Evolutionary conservation across 2,888 invertebrate genomes (phyloP).

Genomic region (Amblyteles armatorius): DNA sequence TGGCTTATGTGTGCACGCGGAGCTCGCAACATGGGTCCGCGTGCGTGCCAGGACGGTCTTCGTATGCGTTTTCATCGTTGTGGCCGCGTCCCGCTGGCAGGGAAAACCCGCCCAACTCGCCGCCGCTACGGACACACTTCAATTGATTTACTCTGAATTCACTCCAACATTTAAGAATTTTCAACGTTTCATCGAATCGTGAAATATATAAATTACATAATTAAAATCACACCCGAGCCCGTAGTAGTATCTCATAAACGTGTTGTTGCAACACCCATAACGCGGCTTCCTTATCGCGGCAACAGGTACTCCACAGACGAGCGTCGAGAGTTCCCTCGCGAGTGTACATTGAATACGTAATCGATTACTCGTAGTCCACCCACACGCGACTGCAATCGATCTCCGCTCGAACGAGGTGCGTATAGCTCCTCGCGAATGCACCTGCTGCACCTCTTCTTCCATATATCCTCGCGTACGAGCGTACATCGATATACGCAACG

Average conservation of each 20-base stretch:
- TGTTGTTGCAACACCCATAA: slow-evolving; percentile 50
- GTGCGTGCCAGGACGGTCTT: slow-evolving; percentile 29
- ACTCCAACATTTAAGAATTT: neutral
- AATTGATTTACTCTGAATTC: slow-evolving; percentile 73
- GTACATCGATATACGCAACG: slow-evolving; percentile 26
- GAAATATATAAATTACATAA: slow-evolving; percentile 4
- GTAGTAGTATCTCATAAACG: slow-evolving; percentile 18
- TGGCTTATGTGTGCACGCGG: slow-evolving; percentile 75
- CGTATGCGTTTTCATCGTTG: slow-evolving; percentile 32
- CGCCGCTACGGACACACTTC: slow-evolving; percentile 9
- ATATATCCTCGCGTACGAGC: slow-evolving; percentile 51
- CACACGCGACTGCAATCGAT: slow-evolving; percentile 68
- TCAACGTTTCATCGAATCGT: neutral
- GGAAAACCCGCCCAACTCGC: slow-evolving; percentile 71
- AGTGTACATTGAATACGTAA: slow-evolving; percentile 66
- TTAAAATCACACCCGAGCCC: neutral
- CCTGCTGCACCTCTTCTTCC: slow-evolving; percentile 64
- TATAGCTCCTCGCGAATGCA: slow-evolving; percentile 54
- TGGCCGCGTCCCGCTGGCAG: slow-evolving; percentile 69
- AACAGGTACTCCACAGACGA: slow-evolving; percentile 24
- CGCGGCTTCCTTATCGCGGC: slow-evolving; percentile 59
- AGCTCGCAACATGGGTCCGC: slow-evolving; percentile 65
- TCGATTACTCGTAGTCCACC: slow-evolving; percentile 68
- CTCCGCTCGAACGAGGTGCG: slow-evolving; percentile 65
- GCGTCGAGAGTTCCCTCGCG: slow-evolving; percentile 48